phyloP scores from a whole-genome alignment of 2,888 invertebrate genomes.

The Physocephala rufipes region DNA sequence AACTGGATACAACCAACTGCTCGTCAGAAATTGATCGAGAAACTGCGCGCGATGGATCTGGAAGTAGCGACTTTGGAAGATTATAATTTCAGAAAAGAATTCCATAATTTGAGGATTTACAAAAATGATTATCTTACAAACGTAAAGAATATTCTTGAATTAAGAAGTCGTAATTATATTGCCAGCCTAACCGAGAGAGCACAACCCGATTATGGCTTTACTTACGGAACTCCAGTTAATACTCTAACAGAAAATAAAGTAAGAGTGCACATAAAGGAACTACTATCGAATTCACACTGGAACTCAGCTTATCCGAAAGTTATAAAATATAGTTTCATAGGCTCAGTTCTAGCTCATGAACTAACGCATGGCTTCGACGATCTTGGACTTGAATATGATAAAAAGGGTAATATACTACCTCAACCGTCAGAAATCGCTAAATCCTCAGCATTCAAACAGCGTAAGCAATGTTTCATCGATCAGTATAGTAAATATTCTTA shows the following conservation, averaged over 20 bases:
- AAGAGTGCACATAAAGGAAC: slow-evolving; percentile 55
- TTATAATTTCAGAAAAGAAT: slow-evolving; percentile 53
- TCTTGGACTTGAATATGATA: slow-evolving; percentile 55
- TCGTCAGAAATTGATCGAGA: slow-evolving; percentile 50
- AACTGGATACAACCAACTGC: slow-evolving; percentile 51
- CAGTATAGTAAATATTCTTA: slow-evolving; percentile 55
- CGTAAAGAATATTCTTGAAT: slow-evolving; percentile 35
- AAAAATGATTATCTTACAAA: slow-evolving; percentile 51
- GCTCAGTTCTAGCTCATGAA: slow-evolving; percentile 57
- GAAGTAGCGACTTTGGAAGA: slow-evolving; percentile 52
- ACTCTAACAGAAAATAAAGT: slow-evolving; percentile 55
- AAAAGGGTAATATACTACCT: slow-evolving; percentile 49
- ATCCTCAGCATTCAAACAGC: slow-evolving; percentile 46
- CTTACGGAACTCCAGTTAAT: slow-evolving; percentile 56
- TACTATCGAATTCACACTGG: slow-evolving; percentile 56
- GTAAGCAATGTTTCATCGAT: slow-evolving; percentile 54
- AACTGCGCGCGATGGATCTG: slow-evolving; percentile 53
- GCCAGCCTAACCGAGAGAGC: background rate
- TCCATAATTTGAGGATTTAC: slow-evolving; percentile 48
- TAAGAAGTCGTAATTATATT: background rate
- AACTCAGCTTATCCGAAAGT: slow-evolving; percentile 55
- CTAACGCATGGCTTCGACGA: slow-evolving; percentile 60
- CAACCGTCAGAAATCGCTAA: slow-evolving; percentile 59
- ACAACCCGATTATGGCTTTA: slow-evolving; percentile 42
- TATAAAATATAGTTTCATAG: slow-evolving; percentile 56